Conservation (phyloP, 2,113 vertebrate species). For the Arizona elegans region DNA sequence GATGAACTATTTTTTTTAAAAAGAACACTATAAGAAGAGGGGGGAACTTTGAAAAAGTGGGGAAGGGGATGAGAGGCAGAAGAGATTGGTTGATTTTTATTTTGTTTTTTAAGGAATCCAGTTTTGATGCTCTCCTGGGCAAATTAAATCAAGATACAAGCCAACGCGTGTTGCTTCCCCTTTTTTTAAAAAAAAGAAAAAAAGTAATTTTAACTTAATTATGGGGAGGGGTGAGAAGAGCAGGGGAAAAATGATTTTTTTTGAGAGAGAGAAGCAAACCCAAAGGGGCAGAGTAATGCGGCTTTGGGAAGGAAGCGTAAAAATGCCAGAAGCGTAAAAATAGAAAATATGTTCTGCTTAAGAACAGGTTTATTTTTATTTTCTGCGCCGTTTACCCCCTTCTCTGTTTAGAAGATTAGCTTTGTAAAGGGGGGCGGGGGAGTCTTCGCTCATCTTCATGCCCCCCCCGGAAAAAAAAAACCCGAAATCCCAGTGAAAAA, state of each 20-base stretch:
- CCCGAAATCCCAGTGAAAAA: neutral
- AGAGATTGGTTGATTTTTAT: slow-evolving; percentile 41
- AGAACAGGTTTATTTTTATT: neutral
- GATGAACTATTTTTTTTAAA: too few species aligned
- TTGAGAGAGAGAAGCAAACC: neutral
- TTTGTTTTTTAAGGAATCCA: neutral
- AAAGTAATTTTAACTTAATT: slow-evolving; percentile 55
- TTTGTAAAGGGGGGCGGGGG: neutral
- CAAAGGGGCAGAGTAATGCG: neutral
- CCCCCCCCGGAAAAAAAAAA: neutral
- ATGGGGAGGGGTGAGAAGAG: too few species aligned
- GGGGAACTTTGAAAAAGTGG: slow-evolving; percentile 40
- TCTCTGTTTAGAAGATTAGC: neutral
- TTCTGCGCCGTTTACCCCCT: neutral
- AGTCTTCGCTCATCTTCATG: neutral
- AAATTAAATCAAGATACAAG: slow-evolving; percentile 69
- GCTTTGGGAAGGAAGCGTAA: neutral
- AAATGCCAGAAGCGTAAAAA: neutral
- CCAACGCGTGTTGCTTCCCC: slow-evolving; percentile 48
- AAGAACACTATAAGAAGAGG: neutral
- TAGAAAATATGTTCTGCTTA: neutral
- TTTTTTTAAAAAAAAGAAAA: neutral
- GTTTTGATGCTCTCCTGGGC: slow-evolving; percentile 67
- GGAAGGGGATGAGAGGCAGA: neutral
- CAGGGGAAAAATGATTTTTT: neutral